Evolutionary conservation across 2,113 vertebrate genomes (phyloP).

Genomic region (Oenanthe melanoleuca): DNA sequence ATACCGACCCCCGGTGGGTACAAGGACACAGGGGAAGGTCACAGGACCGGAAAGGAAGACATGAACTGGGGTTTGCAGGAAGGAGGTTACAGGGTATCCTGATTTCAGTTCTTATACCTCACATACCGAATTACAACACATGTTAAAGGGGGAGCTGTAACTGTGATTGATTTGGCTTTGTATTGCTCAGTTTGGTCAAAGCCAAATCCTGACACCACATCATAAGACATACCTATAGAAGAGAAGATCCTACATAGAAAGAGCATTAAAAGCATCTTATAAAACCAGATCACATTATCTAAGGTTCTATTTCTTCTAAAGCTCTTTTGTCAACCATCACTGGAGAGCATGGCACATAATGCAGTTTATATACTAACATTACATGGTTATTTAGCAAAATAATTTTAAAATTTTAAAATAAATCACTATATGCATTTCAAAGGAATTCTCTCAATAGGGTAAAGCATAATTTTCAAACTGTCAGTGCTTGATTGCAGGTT

Average conservation of each 20-base stretch:
- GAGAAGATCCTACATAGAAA: not conserved
- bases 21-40: too few relatives aligned
- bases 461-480: not conserved
- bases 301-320: not conserved
- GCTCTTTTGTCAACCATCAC: not conserved
- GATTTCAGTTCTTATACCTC: too few relatives aligned
- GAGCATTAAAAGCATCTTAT: not conserved
- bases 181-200: not conserved
- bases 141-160: not conserved
- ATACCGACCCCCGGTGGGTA: too few relatives aligned
- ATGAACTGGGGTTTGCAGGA: too few relatives aligned
- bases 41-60: too few relatives aligned
- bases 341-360: not conserved
- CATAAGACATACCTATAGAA: not conserved
- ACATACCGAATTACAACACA: too few relatives aligned
- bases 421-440: not conserved
- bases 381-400: not conserved
- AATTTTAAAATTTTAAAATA: slow-evolving; percentile 9
- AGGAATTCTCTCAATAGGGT: not conserved
- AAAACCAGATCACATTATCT: not conserved
- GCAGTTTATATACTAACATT: not conserved
- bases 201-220: not conserved
- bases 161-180: not conserved
- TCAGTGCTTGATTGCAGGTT: slow-evolving; percentile 12
- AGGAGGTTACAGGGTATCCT: too few relatives aligned